phyloP scores from a whole-genome alignment of 2,113 vertebrate species.

The Paradoxurus hermaphroditus region DNA sequence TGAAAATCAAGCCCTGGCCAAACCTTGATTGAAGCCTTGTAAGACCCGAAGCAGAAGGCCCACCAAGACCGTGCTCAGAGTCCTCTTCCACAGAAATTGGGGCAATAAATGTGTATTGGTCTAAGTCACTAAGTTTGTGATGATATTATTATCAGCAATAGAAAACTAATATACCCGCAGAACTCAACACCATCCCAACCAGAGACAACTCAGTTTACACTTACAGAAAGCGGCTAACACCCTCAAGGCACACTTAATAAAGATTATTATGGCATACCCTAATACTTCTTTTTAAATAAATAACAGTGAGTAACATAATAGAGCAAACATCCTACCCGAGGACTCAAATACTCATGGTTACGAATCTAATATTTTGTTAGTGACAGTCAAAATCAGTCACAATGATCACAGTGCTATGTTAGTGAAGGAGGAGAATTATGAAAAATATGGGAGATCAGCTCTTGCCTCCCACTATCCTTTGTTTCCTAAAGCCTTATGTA shows the following conservation, averaged over 20 bases:
- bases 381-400: neutral
- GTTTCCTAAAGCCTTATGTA: neutral
- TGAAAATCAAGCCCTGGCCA: neutral
- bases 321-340: neutral
- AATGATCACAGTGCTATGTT: neutral
- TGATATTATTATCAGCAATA: neutral
- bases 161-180: neutral
- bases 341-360: neutral
- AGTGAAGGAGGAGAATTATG: neutral
- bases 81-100: neutral
- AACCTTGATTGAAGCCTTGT: neutral
- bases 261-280: neutral
- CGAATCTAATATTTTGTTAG: neutral
- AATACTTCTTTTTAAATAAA: neutral
- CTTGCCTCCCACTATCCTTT: neutral
- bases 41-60: neutral
- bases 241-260: neutral
- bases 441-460: neutral
- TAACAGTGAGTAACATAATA: neutral
- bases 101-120: neutral
- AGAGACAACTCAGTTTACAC: neutral
- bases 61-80: neutral
- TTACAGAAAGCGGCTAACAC: slow-evolving; percentile 11
- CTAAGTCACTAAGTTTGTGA: neutral
- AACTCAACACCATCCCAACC: neutral